phyloP scores from a whole-genome alignment of 2,797 vertebrate species.

The Leucoraja ocellata region DNA sequence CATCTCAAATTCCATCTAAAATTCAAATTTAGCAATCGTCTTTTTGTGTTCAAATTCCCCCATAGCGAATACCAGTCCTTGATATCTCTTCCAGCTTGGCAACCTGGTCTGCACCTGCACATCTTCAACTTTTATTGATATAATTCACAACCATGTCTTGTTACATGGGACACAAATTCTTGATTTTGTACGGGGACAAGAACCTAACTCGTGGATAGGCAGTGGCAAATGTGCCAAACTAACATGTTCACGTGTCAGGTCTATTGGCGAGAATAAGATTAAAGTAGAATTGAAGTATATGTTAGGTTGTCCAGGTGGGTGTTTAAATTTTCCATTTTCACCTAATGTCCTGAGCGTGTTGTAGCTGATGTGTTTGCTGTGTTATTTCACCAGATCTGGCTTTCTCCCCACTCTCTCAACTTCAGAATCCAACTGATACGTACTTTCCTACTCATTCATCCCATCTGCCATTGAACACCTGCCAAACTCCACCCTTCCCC shows the following conservation, averaged over 20 bases:
- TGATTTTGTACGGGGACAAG: background rate
- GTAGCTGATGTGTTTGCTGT: too few species aligned
- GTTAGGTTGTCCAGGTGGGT: too few species aligned
- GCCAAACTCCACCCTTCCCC: too few species aligned
- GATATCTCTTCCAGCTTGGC: background rate
- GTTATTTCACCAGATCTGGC: too few species aligned
- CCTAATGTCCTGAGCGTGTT: too few species aligned
- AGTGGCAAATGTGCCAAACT: background rate
- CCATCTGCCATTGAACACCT: too few species aligned
- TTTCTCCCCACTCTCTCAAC: too few species aligned
- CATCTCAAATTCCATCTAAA: background rate
- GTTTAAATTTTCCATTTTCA: too few species aligned
- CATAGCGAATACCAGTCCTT: background rate
- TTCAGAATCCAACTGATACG: too few species aligned
- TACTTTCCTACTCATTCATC: too few species aligned
- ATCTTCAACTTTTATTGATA: background rate
- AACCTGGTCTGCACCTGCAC: background rate
- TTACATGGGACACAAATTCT: background rate
- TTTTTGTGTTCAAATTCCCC: background rate
- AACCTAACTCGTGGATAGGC: background rate
- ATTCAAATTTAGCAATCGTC: background rate
- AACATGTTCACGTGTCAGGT: background rate
- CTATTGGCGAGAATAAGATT: background rate
- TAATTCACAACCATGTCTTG: background rate
- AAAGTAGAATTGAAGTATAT: background rate